These are phyloP conservation scores for Hyposoter didymator DNA, from an alignment of 2,888 invertebrate species.

Conservation along the genomic window DNA sequence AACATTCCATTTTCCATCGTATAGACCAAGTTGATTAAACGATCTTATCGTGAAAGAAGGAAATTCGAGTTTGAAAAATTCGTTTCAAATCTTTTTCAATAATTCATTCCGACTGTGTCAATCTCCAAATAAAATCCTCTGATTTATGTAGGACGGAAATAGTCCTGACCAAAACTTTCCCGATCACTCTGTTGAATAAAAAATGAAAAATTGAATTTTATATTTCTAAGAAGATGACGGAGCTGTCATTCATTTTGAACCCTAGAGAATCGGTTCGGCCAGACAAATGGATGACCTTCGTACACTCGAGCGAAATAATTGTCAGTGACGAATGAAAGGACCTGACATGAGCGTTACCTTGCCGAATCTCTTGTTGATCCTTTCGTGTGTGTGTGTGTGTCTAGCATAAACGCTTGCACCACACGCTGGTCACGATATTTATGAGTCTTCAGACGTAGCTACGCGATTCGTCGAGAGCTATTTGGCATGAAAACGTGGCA, in stretches of 20 bases:
- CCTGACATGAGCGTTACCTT: constrained; percentile 32
- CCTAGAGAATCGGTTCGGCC: constrained; percentile 43
- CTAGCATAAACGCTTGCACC: constrained; percentile 28
- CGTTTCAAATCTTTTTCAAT: not conserved
- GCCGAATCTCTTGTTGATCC: constrained; percentile 44
- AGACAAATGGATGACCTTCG: constrained; percentile 62
- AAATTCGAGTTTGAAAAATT: not conserved
- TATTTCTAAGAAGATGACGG: constrained; percentile 22
- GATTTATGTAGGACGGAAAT: constrained; percentile 41
- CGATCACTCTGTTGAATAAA: constrained; percentile 37
- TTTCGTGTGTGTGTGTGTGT: not conserved
- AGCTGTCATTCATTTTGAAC: constrained; percentile 11
- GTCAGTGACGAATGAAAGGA: constrained; percentile 70
- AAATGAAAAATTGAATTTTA: constrained; percentile 47
- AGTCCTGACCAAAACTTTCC: constrained; percentile 31
- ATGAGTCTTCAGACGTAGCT: constrained; percentile 36
- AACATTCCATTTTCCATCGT: not conserved
- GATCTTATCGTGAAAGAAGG: not conserved
- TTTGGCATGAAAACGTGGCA: constrained; percentile 53
- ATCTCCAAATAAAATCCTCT: not conserved
- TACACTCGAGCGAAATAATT: constrained; percentile 68
- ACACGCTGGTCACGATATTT: constrained; percentile 41
- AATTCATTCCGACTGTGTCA: not conserved
- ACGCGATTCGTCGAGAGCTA: constrained; percentile 31
- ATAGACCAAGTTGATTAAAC: not conserved